phyloP scores from a whole-genome alignment of 2,113 vertebrate genomes.

The Pluvianellus socialis region DNA sequence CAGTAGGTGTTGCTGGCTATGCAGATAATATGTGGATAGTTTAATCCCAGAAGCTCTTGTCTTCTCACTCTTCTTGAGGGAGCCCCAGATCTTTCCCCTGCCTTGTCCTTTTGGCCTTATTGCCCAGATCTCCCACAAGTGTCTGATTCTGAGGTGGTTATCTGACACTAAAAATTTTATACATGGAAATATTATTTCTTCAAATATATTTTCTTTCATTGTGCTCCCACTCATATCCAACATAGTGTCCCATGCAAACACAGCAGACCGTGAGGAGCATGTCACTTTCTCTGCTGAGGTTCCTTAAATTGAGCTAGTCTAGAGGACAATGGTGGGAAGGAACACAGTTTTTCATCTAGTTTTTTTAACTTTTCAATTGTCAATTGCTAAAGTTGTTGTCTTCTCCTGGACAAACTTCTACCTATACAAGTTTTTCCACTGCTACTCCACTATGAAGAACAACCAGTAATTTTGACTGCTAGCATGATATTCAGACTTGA shows the following conservation, averaged over 20 bases:
- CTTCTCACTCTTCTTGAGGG: background rate
- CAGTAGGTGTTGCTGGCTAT: background rate
- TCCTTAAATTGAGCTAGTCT: accelerated
- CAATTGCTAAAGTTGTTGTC: background rate
- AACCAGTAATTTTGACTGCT: background rate
- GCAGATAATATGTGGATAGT: background rate
- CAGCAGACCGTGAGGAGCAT: background rate
- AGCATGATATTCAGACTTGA: background rate
- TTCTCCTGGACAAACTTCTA: background rate
- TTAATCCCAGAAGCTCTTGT: background rate
- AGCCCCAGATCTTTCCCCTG: background rate
- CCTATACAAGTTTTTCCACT: background rate
- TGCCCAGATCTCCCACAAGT: background rate
- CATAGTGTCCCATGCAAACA: background rate
- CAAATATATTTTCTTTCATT: background rate
- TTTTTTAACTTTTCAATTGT: background rate
- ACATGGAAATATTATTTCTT: background rate
- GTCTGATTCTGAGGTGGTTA: background rate
- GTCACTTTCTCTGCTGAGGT: background rate
- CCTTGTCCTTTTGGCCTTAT: background rate
- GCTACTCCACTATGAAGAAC: background rate
- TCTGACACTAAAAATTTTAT: background rate
- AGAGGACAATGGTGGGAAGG: background rate
- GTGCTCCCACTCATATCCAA: background rate
- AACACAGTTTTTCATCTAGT: background rate